Percentiles rank a stretch among this genome's conserved stretches.
phyloP scores from a whole-genome alignment of 2,888 invertebrate species.

The Cephus nigrinus region DNA sequence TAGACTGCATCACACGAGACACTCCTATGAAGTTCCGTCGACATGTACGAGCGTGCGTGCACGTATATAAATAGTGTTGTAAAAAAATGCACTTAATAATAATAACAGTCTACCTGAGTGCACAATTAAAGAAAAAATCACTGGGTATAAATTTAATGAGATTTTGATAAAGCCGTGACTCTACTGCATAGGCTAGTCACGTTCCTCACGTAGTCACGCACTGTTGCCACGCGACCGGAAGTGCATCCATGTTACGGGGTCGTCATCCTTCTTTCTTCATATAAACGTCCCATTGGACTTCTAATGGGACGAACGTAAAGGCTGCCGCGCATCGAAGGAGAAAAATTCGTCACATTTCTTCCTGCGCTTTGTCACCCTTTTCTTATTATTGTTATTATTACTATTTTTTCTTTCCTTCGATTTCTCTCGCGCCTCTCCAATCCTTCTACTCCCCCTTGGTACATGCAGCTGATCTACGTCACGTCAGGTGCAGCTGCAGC shows the following conservation, averaged over 20 bases:
- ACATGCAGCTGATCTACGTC: background rate
- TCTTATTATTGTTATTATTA: background rate
- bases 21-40: background rate
- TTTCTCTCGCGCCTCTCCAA: background rate
- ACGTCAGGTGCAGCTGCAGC: background rate
- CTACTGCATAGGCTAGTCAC: background rate
- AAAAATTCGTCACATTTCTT: background rate
- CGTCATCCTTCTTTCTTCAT: background rate
- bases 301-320: background rate
- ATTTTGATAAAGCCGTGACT: background rate
- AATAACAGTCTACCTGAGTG: background rate
- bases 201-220: background rate
- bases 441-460: background rate
- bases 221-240: background rate
- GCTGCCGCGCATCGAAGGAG: background rate
- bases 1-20: background rate
- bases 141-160: background rate
- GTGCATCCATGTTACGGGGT: background rate
- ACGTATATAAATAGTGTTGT: background rate
- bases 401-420: background rate
- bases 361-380: constrained; percentile 25
- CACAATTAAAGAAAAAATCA: background rate
- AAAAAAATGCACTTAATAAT: background rate
- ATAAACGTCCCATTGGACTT: background rate
- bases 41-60: background rate